These are phyloP conservation scores for Phoxinus phoxinus DNA, from an alignment of 2,113 vertebrate genomes.

Conservation along the genomic window DNA sequence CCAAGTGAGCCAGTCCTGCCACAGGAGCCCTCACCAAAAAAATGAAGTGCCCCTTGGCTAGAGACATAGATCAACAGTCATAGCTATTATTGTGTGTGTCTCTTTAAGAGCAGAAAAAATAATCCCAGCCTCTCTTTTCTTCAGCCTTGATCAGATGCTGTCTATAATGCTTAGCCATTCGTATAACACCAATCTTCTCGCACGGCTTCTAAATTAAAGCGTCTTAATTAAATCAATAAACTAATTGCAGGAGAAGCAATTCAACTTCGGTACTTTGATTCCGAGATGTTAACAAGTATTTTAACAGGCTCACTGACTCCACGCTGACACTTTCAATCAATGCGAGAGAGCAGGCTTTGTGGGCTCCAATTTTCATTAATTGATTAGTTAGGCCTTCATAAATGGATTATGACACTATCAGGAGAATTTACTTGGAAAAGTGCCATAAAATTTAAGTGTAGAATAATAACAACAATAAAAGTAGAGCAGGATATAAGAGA, in stretches of 20 bases:
- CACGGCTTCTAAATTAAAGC: constrained; percentile 87
- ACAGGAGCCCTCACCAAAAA: not conserved
- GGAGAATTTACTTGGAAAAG: constrained; percentile 73
- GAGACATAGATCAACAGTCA: constrained; percentile 1
- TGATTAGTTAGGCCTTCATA: constrained; percentile 84
- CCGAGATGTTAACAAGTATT: constrained; percentile 76
- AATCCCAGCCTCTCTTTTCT: constrained; percentile 72
- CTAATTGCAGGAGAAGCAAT: constrained; percentile 88
- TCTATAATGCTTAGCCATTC: constrained; percentile 76
- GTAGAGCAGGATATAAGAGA: constrained; percentile 73
- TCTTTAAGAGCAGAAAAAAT: constrained; percentile 76
- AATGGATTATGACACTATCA: constrained; percentile 82
- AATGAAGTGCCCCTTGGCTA: not conserved
- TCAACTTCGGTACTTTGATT: constrained; percentile 84
- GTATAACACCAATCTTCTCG: constrained; percentile 83
- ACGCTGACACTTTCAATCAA: constrained; percentile 81
- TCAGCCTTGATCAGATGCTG: constrained; percentile 69
- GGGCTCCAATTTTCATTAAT: constrained; percentile 87
- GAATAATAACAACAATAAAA: constrained; percentile 83
- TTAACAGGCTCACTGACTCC: constrained; percentile 74
- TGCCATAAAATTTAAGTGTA: constrained; percentile 78
- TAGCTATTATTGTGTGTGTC: constrained; percentile 56
- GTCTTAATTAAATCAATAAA: constrained; percentile 94
- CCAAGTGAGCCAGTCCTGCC: constrained; percentile 1
- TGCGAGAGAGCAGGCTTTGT: constrained; percentile 76